Evolutionary conservation across 2,113 vertebrate species (phyloP), one percentile per base, ranked within the genome.

Genomic region (Cacatua alba): DNA sequence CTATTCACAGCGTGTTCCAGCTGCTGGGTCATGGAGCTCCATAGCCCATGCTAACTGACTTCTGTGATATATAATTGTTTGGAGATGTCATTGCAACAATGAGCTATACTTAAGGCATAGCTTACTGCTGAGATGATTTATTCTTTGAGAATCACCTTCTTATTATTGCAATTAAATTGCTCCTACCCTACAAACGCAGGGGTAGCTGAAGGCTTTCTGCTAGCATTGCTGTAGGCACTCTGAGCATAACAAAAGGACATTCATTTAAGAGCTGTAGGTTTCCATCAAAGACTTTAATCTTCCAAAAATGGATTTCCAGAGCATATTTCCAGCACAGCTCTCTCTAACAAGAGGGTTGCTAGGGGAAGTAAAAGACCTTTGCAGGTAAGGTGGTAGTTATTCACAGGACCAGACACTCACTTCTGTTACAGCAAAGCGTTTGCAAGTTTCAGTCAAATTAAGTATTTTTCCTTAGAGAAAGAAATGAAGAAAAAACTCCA

Each of bases 141-240:
- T 74, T 96, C 88, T 90, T 82, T 78, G 49, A 86, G 71, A 86
- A 91, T 48, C 79, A 92, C 69, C 78, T 96, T 80, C 43, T 82
- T 72, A 68, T 84, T 91, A 90, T 26, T 82, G 88, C 84, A 94
- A 90, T 94, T 95, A 94, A 95, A 67, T 92, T 96, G 88, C 94
- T 91, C 88, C 48, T 83, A 82, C 71, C 37, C 33, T 62, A 39
- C 67, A 92, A 84, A 82, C 76, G 21, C 87, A 51, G 49, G 8
- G 39, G 71, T n/a, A 57, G 68, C 18, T 67, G 53, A 92, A 86
- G 71, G 53, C 28, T 86, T 95, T 82, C 85, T 65, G 21, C 5
- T 18, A 90, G 60, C 31, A 7, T 86, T 93, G 79, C 81, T 86
- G 65, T 52, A 94, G 88, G 93, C 55, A 86, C 57, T 33, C 72